A percentile compares a stretch with the other conserved stretches of the same genome.
phyloP scores from a whole-genome alignment of 2,888 invertebrate species.

The Cyaniris semiargus region DNA sequence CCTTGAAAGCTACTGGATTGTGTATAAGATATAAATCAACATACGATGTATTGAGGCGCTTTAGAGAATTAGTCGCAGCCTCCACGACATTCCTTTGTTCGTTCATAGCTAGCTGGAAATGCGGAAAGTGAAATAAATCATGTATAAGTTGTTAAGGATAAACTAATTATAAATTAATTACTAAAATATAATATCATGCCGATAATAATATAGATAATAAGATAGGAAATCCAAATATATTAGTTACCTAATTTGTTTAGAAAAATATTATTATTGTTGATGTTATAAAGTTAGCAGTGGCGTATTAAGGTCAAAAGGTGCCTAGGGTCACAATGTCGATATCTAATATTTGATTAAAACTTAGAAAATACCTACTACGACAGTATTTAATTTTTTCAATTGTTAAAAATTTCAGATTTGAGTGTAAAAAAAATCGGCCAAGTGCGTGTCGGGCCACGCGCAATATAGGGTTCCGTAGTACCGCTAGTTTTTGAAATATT shows the following conservation, averaged over 20 bases:
- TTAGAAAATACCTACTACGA: background rate
- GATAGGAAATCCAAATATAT: background rate
- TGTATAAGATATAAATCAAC: constrained; percentile 80
- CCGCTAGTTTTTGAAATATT: too few relatives aligned
- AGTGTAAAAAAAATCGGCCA: background rate
- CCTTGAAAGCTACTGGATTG: constrained; percentile 67
- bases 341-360: background rate
- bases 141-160: background rate
- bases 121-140: constrained; percentile 12
- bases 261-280: background rate
- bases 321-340: background rate
- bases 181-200: too few relatives aligned
- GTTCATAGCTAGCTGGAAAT: constrained; percentile 56
- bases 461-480: too few relatives aligned
- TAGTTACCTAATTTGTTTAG: background rate
- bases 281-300: background rate
- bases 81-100: constrained; percentile 57
- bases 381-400: background rate
- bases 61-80: constrained; percentile 60
- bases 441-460: too few relatives aligned
- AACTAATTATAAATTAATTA: too few relatives aligned
- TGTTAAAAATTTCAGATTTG: background rate
- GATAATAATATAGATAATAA: background rate
- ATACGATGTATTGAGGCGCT: constrained; percentile 73
- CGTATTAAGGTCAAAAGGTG: background rate